Evolutionary conservation across 2,888 invertebrate species (phyloP).

Genomic region (Hofmannophila pseudospretella): DNA sequence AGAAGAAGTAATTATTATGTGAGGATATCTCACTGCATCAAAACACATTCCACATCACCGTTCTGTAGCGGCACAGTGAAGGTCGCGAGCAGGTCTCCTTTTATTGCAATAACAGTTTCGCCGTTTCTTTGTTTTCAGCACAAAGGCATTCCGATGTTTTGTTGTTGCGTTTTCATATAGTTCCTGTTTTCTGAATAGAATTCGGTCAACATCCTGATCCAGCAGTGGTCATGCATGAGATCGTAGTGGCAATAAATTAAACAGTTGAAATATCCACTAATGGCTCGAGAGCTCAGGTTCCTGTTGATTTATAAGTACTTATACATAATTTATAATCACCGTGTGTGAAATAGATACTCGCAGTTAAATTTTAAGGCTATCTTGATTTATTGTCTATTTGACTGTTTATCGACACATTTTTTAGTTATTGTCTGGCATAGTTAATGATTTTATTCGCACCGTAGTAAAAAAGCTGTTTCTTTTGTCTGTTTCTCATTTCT

Average conservation of each 20-base stretch:
- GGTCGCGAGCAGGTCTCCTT: conserved; percentile 1
- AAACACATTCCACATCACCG: too few species aligned
- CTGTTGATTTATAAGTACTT: conserved; percentile 1
- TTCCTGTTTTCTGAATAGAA: conserved; percentile 1
- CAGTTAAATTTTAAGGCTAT: not conserved
- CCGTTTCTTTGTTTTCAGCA: conserved; percentile 1
- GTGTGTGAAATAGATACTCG: not conserved
- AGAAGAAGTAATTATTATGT: too few species aligned
- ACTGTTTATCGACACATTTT: too few species aligned
- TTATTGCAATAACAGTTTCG: conserved; percentile 2
- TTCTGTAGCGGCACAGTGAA: not conserved
- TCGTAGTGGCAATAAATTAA: not conserved
- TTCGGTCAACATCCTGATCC: conserved; percentile 3
- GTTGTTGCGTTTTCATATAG: not conserved
- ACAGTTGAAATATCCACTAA: not conserved
- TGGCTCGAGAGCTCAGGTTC: not conserved
- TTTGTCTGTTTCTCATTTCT: too few species aligned
- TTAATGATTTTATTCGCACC: too few species aligned
- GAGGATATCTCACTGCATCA: too few species aligned
- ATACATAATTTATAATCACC: not conserved
- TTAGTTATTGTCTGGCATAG: too few species aligned
- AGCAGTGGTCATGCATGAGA: not conserved
- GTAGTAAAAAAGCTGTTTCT: too few species aligned
- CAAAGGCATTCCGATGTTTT: conserved; percentile 2
- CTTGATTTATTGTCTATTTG: not conserved